Evolutionary conservation across 2,797 vertebrate species (phyloP).

Genomic region (Cossypha polioptera): DNA sequence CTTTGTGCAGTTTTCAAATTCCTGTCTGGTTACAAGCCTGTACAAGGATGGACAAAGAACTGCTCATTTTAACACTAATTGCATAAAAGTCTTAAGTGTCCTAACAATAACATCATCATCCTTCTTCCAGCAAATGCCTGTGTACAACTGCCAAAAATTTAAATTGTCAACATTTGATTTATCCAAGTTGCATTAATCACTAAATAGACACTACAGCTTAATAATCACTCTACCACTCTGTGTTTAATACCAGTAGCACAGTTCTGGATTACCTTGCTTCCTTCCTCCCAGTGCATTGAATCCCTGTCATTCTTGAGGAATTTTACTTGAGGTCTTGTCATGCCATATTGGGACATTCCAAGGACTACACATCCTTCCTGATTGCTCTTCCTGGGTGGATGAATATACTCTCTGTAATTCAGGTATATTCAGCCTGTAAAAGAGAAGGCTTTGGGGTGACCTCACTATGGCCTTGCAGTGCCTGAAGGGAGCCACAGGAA

Average conservation of each 20-base stretch:
- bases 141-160: neutral
- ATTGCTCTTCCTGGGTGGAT: neutral
- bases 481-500: neutral
- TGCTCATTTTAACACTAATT: neutral
- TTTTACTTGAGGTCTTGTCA: neutral
- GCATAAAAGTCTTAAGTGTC: neutral
- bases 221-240: neutral
- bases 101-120: neutral
- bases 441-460: neutral
- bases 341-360: neutral
- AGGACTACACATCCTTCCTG: neutral
- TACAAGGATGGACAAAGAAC: neutral
- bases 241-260: neutral
- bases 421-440: neutral
- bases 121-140: neutral
- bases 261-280: neutral
- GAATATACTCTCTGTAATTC: neutral
- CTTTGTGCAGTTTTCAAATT: neutral
- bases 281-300: neutral
- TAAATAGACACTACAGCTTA: neutral
- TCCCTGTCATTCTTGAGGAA: neutral
- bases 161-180: neutral
- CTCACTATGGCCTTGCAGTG: rapidly evolving
- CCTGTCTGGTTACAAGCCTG: neutral
- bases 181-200: neutral